These are phyloP conservation scores for Platygyra sinensis DNA, from an alignment of 64 coral and sea anemone genomes.

Conservation along the genomic window DNA sequence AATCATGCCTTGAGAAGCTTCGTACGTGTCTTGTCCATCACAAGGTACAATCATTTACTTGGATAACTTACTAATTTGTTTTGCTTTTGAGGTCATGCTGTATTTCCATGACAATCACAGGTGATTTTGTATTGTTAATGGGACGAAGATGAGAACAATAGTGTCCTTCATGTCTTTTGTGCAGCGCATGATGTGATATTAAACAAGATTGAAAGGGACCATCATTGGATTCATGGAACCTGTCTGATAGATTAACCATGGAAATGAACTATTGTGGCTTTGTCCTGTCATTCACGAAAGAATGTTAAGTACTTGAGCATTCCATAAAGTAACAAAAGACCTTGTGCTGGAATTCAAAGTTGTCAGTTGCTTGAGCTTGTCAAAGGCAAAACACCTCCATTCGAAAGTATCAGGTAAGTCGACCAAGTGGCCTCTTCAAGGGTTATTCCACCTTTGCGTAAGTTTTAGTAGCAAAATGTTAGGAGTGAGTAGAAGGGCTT, in stretches of 20 bases:
- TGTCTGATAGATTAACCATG: constrained; percentile 5
- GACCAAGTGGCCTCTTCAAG: too few relatives aligned
- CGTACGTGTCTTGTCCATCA: background rate
- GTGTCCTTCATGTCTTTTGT: constrained; percentile 1
- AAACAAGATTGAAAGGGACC: background rate
- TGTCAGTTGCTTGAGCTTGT: constrained; percentile 11
- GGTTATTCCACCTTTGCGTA: too few relatives aligned
- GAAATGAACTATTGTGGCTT: constrained; percentile 6
- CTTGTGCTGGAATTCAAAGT: background rate
- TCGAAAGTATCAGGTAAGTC: background rate
- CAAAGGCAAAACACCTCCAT: background rate
- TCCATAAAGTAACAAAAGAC: constrained; percentile 12
- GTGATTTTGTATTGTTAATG: constrained; percentile 1
- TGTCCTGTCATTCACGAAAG: background rate
- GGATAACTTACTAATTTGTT: constrained; percentile 21
- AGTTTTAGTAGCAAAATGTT: too few relatives aligned
- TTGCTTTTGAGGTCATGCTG: background rate
- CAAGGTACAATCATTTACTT: background rate
- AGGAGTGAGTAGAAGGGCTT: too few relatives aligned
- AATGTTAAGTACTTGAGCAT: constrained; percentile 26
- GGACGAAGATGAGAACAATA: constrained; percentile 14
- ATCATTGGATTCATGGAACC: background rate
- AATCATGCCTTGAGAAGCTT: background rate
- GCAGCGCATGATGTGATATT: background rate
- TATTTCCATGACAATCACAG: constrained; percentile 39